Evolutionary conservation across 2,888 invertebrate species (phyloP), one percentile per base, ranked within the genome.

Genomic region (Lucinisca nassula): DNA sequence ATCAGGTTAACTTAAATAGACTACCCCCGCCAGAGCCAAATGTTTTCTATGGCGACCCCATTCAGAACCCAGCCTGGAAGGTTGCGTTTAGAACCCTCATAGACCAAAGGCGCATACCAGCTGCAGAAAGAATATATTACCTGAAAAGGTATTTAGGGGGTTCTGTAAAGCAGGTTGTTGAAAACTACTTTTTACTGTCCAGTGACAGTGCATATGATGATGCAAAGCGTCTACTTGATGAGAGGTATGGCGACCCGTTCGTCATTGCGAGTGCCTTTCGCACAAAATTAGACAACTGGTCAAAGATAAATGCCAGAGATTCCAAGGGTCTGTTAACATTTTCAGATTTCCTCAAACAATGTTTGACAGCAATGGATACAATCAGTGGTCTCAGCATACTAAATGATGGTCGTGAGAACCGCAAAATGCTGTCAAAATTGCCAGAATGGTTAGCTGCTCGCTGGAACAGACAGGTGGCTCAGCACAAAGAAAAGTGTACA

Each of bases 171-270:
- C 75, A 90, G 49, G 81, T 85, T 10, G 80, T 88, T 35, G 88
- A 88, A 30, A 85, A 85, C 21, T 89, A 70, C 76, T 88, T 91
- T 55, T 82, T 88, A 14, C 30, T 91, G 17, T 0, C 81, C 1
- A 61, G 87, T 21, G 84, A 87, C 30, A 49, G 58, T 24, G 87
- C 90, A 4, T 91, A 76, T 72, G 67, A 61, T n/a, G 79, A 82
- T 40, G 91, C 91, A 12, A 91, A 55, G 61, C 40, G 24, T 24
- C 61, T 87, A 21, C 74, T 91, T 12, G 89, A 91, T 17, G 58
- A 84, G 40, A 49, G 90, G 30, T 91, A 82, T 51, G 90, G 91
- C 14, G 81, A 89, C 49, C 82, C 86, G 21, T 91, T 84, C 77
- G 61, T 82, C 14, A 30, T 91, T 17, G 81, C 88, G 4, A 38